phyloP scores from a whole-genome alignment of 2,797 vertebrate species.

The Phylloscopus collybita region DNA sequence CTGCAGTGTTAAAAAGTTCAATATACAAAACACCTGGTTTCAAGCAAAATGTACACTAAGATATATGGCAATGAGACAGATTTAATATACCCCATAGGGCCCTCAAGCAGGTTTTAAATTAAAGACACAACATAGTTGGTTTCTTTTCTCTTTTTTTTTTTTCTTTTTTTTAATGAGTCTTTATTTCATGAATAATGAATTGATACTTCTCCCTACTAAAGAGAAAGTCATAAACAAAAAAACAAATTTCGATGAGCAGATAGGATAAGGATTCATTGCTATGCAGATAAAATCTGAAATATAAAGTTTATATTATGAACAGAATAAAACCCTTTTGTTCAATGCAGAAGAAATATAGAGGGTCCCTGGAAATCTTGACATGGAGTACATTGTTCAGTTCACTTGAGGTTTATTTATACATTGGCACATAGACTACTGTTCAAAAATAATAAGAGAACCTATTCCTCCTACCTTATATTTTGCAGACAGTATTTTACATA shows the following conservation, averaged over 20 bases:
- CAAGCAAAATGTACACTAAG: slow-evolving; percentile 81
- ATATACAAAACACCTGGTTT: slow-evolving; percentile 86
- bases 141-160: neutral
- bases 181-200: slow-evolving; percentile 74
- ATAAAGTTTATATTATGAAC: neutral
- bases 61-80: slow-evolving; percentile 82
- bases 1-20: slow-evolving; percentile 84
- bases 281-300: slow-evolving; percentile 49
- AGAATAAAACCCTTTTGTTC: slow-evolving; percentile 26
- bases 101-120: slow-evolving; percentile 78
- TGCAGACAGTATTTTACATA: neutral
- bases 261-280: slow-evolving; percentile 10
- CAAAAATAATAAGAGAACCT: neutral
- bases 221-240: slow-evolving; percentile 45
- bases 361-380: neutral
- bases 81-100: slow-evolving; percentile 84
- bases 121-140: slow-evolving; percentile 73
- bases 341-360: neutral
- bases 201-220: slow-evolving; percentile 48
- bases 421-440: neutral
- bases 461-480: neutral
- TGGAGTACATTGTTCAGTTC: neutral
- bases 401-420: neutral
- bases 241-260: neutral
- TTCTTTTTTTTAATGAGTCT: slow-evolving; percentile 20